Conservation (phyloP, 2,888 invertebrate species). For the Elysia crispata region DNA sequence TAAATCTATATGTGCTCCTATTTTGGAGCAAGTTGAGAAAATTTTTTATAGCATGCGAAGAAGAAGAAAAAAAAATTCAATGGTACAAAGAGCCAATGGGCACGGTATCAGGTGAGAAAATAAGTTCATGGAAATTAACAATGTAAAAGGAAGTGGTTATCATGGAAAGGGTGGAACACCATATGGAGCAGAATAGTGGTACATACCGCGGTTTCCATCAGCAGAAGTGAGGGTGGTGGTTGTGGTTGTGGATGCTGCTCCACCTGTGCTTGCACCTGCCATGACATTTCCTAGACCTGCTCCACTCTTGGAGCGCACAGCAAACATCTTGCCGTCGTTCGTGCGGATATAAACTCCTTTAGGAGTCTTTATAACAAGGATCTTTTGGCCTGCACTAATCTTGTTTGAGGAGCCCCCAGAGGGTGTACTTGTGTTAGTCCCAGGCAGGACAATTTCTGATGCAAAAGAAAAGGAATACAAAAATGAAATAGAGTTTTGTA, state of each 20-base stretch:
- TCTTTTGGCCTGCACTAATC: slow-evolving; percentile 94
- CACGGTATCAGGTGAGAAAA: too few relatives aligned
- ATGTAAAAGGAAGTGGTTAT: too few relatives aligned
- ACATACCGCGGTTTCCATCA: slow-evolving; percentile 27
- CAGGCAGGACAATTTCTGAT: slow-evolving; percentile 79
- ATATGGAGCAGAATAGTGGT: background rate
- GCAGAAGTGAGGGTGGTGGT: slow-evolving; percentile 47
- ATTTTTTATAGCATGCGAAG: too few relatives aligned
- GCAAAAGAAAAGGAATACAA: slow-evolving; percentile 56
- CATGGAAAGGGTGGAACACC: background rate
- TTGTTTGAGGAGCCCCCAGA: slow-evolving; percentile 88
- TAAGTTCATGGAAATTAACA: too few relatives aligned
- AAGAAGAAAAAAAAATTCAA: too few relatives aligned
- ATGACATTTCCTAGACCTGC: slow-evolving; percentile 9
- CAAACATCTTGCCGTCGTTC: slow-evolving; percentile 95
- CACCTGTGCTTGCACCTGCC: background rate
- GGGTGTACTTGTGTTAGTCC: slow-evolving; percentile 93
- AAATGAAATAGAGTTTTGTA: too few relatives aligned
- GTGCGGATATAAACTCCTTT: slow-evolving; percentile 97
- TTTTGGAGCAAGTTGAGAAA: too few relatives aligned
- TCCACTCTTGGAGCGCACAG: slow-evolving; percentile 81
- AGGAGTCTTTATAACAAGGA: slow-evolving; percentile 94
- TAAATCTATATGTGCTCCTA: too few relatives aligned
- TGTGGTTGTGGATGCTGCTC: slow-evolving; percentile 38
- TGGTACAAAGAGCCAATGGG: too few relatives aligned